These are phyloP conservation scores for Cryptoprocta ferox DNA, from an alignment of 2,797 vertebrate species.

Conservation along the genomic window DNA sequence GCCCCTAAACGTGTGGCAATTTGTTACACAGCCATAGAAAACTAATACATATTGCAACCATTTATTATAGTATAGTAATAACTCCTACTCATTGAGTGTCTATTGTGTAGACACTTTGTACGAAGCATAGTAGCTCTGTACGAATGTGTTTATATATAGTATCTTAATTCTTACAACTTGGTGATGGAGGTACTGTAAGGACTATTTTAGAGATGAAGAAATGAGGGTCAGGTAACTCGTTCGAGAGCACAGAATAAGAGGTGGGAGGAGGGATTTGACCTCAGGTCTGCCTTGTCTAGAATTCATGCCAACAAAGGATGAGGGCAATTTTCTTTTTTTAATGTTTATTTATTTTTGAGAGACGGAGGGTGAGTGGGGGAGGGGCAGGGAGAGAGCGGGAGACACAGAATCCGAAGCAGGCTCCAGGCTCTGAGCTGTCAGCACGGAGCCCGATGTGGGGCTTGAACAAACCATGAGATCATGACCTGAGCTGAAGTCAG, in stretches of 20 bases:
- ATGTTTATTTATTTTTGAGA: no score
- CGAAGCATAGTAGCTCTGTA: neutral
- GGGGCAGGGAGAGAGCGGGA: no score
- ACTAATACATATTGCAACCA: neutral
- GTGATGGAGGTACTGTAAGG: neutral
- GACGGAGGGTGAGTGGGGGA: no score
- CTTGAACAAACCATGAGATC: no score
- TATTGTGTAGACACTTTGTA: neutral
- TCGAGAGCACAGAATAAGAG: neutral
- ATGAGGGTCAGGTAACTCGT: neutral
- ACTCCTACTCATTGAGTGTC: neutral
- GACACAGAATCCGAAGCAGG: no score
- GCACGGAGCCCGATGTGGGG: no score
- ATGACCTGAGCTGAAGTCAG: no score
- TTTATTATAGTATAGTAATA: neutral
- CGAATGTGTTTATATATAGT: neutral
- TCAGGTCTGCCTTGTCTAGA: neutral
- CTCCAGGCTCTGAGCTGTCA: no score
- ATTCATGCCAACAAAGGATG: no score
- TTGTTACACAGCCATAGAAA: neutral
- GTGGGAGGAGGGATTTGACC: neutral
- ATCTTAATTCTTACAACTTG: constrained; percentile 29
- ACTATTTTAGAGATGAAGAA: neutral
- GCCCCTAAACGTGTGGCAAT: neutral
- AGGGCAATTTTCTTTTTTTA: neutral